Base-by-base conservation (phyloP, 2,113 vertebrate genomes). In the Oxyura jamaicensis region DNA sequence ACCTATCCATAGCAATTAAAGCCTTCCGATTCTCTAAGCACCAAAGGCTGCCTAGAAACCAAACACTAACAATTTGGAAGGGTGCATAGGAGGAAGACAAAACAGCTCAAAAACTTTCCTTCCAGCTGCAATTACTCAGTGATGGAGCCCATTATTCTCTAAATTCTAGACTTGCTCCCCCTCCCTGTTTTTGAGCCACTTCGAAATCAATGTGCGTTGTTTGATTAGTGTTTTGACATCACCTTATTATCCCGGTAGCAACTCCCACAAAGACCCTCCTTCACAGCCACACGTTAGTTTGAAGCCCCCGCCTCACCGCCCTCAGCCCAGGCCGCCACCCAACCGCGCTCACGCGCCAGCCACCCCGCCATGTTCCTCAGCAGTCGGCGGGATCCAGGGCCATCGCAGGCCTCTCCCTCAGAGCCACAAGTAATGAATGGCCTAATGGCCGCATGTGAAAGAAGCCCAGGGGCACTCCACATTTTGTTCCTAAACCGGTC, bases 91-190 rank as follows among this genome's bases (percentile, higher is more conserved):
- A 90, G 31, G 14, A 73, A 4, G 16, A 58, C 12, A 53, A 62
- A 90, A 75, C 17, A 72, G 53, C 48, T 36, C 58, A 92, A 77
- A 92, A 86, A 21, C 11, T 71, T 73, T 67, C 16, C 59, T 85
- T 89, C 31, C 11, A 1, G 1, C 17, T 28, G 8, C 10, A 15
- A 91, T 58, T 72, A 48, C 15, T 62, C 48, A 52, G 35, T 18
- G 6, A 92, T 67, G 35, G 12, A 88, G 8, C 4, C 16, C 25
- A 48, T 53, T 66, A 55, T 7, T 60, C 26, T 3, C 62, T 83
- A 39, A 83, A 46, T 73, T 71, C 41, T 44, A 46, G 2, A 75
- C 71, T 35, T 59, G 6, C 46, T 90, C 55, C 33, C 18, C 48
- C 6, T 56, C 17, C 15, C 36, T 21, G 5, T 13, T 63, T 92